phyloP scores from a whole-genome alignment of 2,797 vertebrate genomes.

The Enteromius mattozi region DNA sequence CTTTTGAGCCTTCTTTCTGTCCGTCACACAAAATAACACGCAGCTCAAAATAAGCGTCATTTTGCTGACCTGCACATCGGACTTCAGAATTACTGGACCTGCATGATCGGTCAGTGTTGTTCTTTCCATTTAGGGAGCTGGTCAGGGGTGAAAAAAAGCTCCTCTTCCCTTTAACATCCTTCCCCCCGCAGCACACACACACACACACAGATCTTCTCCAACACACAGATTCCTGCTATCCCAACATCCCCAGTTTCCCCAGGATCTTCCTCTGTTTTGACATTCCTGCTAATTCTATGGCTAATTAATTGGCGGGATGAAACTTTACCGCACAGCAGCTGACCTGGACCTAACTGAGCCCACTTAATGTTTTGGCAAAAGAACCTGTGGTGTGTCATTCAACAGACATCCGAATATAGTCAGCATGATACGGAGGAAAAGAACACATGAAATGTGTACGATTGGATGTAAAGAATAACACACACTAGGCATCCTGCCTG shows the following conservation, averaged over 20 bases:
- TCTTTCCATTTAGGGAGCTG: conserved; percentile 73
- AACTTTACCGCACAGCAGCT: conserved; percentile 54
- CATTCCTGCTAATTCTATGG: conserved; percentile 70
- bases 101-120: conserved; percentile 65
- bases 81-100: conserved; percentile 66
- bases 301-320: conserved; percentile 65
- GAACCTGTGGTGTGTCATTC: conserved; percentile 51
- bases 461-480: conserved; percentile 38
- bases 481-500: conserved; percentile 25
- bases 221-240: conserved; percentile 65
- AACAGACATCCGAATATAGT: conserved; percentile 38
- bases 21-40: background rate
- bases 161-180: conserved; percentile 72
- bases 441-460: conserved; percentile 35
- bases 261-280: conserved; percentile 76
- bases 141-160: conserved; percentile 75
- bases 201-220: conserved; percentile 42
- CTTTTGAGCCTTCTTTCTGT: conserved; percentile 14
- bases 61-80: conserved; percentile 64
- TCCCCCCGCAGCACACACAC: conserved; percentile 53
- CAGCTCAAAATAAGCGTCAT: background rate
- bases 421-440: conserved; percentile 33
- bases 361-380: conserved; percentile 35
- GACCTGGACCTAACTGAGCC: conserved; percentile 59
- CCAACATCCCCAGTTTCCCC: conserved; percentile 75